phyloP scores from a whole-genome alignment of 2,797 vertebrate genomes.

The Gymnoscopelus microlampas region DNA sequence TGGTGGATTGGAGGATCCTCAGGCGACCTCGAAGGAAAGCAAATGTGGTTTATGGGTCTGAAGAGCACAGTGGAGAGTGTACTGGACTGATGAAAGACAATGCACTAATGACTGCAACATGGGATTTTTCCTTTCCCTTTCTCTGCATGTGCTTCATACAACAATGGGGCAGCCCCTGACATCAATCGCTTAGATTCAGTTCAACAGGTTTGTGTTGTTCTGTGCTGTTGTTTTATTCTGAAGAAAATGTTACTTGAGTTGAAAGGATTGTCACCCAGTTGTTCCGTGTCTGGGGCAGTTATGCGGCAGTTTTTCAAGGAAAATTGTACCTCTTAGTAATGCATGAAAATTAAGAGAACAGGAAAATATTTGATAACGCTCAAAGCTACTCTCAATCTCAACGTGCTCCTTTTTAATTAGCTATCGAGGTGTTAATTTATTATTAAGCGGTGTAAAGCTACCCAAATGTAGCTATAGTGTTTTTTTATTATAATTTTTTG shows the following conservation, averaged over 20 bases:
- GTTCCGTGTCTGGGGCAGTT: background rate
- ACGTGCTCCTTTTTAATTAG: too few relatives aligned
- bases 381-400: too few relatives aligned
- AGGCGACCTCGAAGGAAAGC: conserved; percentile 46
- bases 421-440: too few relatives aligned
- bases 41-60: conserved; percentile 37
- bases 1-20: conserved; percentile 41
- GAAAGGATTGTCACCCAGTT: background rate
- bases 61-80: conserved; percentile 20
- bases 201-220: background rate
- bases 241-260: conserved; percentile 7
- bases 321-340: too few relatives aligned
- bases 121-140: conserved; percentile 7
- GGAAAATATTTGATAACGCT: too few relatives aligned
- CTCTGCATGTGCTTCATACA: conserved; percentile 35
- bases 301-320: too few relatives aligned
- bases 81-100: conserved; percentile 62
- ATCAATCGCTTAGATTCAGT: conserved; percentile 14
- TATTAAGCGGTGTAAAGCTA: too few relatives aligned
- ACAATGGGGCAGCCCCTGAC: conserved; percentile 17
- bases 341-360: too few relatives aligned
- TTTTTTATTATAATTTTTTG: too few relatives aligned
- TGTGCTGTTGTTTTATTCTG: background rate
- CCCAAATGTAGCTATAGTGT: too few relatives aligned
- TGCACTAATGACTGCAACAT: conserved; percentile 63